Percentiles rank a stretch among this genome's conserved stretches.
phyloP scores from a whole-genome alignment of 1,140 invertebrate genomes.

The Apis mellifera region Amel_HAv3.1 CM009931.2:19863501-19864000 shows the following conservation, averaged over 20 bases:
- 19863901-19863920: too few relatives aligned
- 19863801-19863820: conserved; percentile 31
- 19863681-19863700: conserved; percentile 46
- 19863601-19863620: conserved; percentile 26
- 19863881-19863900: not conserved
- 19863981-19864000: too few relatives aligned
- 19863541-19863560: too few relatives aligned
- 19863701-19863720: conserved; percentile 57
- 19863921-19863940: too few relatives aligned
- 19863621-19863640: conserved; percentile 28
- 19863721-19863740: conserved; percentile 45
- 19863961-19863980: too few relatives aligned
- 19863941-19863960: too few relatives aligned
- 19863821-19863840: conserved; percentile 34
- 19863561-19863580: too few relatives aligned
- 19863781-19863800: conserved; percentile 45
- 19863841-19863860: not conserved
- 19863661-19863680: conserved; percentile 26
- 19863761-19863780: not conserved
- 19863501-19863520: too few relatives aligned
- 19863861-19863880: not conserved
- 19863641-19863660: conserved; percentile 56
- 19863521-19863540: too few relatives aligned
- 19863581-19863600: conserved; percentile 10
- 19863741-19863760: too few relatives aligned